phyloP scores from a whole-genome alignment of 2,797 vertebrate genomes.

The Parambassis ranga region DNA sequence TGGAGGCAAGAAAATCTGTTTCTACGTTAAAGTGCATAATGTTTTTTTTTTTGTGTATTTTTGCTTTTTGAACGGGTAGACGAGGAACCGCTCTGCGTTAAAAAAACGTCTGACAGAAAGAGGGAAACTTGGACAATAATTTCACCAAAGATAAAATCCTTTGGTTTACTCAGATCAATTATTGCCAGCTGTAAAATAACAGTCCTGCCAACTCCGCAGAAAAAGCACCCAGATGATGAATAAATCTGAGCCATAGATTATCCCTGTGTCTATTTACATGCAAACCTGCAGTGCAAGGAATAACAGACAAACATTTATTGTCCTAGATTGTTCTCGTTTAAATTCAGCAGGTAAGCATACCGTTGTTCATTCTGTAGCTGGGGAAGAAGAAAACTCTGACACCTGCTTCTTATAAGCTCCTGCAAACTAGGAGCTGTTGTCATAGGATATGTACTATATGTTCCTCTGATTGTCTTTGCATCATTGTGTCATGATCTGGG shows the following conservation, averaged over 20 bases:
- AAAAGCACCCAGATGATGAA: conserved; percentile 34
- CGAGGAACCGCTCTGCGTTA: conserved; percentile 35
- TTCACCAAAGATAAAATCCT: conserved; percentile 80
- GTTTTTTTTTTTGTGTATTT: conserved; percentile 8
- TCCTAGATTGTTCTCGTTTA: conserved; percentile 34
- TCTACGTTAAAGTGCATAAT: conserved; percentile 76
- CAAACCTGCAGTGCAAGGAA: conserved; percentile 66
- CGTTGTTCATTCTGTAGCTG: conserved; percentile 59
- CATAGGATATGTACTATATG: conserved; percentile 57
- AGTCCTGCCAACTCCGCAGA: conserved; percentile 59
- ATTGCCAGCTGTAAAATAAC: conserved; percentile 74
- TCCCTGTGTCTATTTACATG: conserved; percentile 66
- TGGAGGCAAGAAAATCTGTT: conserved; percentile 55
- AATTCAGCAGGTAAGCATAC: conserved; percentile 71
- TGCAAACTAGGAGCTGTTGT: conserved; percentile 31
- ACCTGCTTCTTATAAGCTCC: conserved; percentile 48
- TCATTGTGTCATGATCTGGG: conserved; percentile 32
- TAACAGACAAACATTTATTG: conserved; percentile 36
- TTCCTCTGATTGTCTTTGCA: conserved; percentile 71
- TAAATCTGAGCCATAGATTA: conserved; percentile 30
- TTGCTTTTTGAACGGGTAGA: conserved; percentile 20
- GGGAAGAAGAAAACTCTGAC: conserved; percentile 15
- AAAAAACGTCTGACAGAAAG: conserved; percentile 45
- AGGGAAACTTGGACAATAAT: conserved; percentile 71
- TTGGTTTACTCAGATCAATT: conserved; percentile 78